A percentile compares a stretch with the other conserved stretches of the same genome.
Conservation (phyloP, 2,113 vertebrate genomes). For the Plecotus auritus region DNA sequence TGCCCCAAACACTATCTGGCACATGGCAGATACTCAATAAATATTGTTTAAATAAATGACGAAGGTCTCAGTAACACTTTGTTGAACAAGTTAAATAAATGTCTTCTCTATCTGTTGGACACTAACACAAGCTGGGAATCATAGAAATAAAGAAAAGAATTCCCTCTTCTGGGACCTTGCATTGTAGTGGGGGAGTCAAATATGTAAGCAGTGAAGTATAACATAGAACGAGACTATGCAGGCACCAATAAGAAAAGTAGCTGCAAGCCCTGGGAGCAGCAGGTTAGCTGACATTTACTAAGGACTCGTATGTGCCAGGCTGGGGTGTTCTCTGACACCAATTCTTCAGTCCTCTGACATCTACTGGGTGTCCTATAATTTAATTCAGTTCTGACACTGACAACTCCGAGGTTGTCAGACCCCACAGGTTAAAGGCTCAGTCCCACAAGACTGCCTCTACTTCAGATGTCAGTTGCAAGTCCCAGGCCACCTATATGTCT, state of each 20-base stretch:
- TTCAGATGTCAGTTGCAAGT: not conserved
- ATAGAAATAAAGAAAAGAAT: not conserved
- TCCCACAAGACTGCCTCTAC: not conserved
- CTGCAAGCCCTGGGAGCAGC: not conserved
- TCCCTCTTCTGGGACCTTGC: not conserved
- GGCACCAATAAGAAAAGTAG: not conserved
- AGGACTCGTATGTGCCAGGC: not conserved
- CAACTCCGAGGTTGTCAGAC: not conserved
- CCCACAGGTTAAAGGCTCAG: not conserved
- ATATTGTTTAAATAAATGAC: not conserved
- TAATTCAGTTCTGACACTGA: no score
- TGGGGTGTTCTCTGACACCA: not conserved
- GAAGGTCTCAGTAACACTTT: not conserved
- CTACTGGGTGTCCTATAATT: not conserved
- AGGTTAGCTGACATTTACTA: not conserved
- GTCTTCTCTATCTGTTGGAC: not conserved
- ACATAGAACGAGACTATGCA: not conserved
- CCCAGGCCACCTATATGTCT: not conserved
- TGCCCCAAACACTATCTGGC: not conserved
- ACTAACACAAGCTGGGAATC: not conserved
- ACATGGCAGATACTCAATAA: not conserved
- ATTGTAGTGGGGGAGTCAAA: not conserved
- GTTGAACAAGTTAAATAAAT: not conserved
- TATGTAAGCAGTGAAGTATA: not conserved
- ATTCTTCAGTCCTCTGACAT: not conserved